Evolutionary conservation across 2,888 invertebrate species (phyloP).

Genomic region (Eudasyphora cyanicolor): DNA sequence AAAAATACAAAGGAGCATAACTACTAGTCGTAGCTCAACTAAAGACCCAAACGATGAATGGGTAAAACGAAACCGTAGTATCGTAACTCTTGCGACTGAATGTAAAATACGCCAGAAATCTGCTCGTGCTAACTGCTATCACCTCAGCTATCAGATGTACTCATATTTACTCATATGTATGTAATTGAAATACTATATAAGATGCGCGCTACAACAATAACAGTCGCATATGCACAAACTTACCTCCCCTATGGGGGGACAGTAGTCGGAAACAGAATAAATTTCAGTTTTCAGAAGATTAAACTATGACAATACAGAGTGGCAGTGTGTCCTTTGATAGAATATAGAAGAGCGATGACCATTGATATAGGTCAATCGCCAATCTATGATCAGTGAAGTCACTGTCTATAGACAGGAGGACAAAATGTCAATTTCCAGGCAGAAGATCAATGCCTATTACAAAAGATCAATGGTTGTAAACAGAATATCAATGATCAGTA

Average conservation of each 20-base stretch:
- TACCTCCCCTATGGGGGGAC: neutral
- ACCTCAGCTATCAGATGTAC: neutral
- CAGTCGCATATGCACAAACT: neutral
- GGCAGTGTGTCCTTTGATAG: too few species aligned
- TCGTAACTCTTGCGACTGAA: constrained; percentile 46
- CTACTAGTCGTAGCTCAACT: neutral
- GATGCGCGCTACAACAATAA: neutral
- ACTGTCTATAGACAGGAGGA: too few species aligned
- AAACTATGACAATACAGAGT: too few species aligned
- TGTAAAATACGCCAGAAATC: constrained; percentile 30
- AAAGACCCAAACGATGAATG: neutral
- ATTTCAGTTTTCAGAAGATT: too few species aligned
- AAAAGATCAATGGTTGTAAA: too few species aligned
- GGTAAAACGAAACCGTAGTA: constrained; percentile 38
- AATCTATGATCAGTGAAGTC: too few species aligned
- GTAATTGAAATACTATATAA: constrained; percentile 15
- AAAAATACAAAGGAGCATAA: neutral
- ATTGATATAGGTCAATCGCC: too few species aligned
- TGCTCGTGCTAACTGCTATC: constrained; percentile 7
- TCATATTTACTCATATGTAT: too few species aligned
- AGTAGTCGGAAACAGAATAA: neutral
- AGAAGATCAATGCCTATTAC: too few species aligned
- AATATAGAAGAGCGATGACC: too few species aligned
- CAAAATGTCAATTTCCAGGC: too few species aligned
- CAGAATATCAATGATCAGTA: too few species aligned